Evolutionary conservation across 2,797 vertebrate genomes (phyloP).

Genomic region (Bovichtus diacanthus): DNA sequence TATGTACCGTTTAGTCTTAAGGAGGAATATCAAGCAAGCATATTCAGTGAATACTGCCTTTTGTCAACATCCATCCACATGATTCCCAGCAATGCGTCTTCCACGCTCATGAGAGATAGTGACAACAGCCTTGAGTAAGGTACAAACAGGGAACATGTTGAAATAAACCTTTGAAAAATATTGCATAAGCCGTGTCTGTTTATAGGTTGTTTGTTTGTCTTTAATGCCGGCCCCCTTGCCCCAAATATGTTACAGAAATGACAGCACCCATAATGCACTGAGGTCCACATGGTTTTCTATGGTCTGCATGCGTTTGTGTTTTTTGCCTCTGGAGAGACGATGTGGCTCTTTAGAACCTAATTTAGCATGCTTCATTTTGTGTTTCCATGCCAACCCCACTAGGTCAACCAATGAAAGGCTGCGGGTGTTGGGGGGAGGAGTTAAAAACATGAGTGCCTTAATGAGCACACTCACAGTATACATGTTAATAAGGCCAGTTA

Average conservation of each 20-base stretch:
- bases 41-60: constrained; percentile 53
- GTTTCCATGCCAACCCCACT: constrained; percentile 86
- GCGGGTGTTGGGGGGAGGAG: constrained; percentile 56
- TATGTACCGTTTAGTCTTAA: constrained; percentile 18
- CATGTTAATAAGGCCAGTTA: constrained; percentile 37
- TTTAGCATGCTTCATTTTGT: constrained; percentile 83
- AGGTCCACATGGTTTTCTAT: constrained; percentile 45
- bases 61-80: constrained; percentile 69
- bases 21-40: constrained; percentile 3
- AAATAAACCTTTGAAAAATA: constrained; percentile 27
- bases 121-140: constrained; percentile 37
- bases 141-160: constrained; percentile 19
- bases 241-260: constrained; percentile 57
- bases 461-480: constrained; percentile 58
- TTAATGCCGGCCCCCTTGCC: constrained; percentile 11
- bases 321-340: constrained; percentile 71
- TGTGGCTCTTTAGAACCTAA: constrained; percentile 79
- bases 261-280: constrained; percentile 53
- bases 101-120: constrained; percentile 43
- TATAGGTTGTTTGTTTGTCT: constrained; percentile 17
- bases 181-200: constrained; percentile 14
- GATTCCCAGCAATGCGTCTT: constrained; percentile 49
- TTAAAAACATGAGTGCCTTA: constrained; percentile 61
- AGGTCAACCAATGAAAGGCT: constrained; percentile 84
- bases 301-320: constrained; percentile 66